A percentile compares a stretch with the other conserved stretches of the same genome.
phyloP scores from a whole-genome alignment of 2,113 vertebrate species.

The Halcyon senegalensis region DNA sequence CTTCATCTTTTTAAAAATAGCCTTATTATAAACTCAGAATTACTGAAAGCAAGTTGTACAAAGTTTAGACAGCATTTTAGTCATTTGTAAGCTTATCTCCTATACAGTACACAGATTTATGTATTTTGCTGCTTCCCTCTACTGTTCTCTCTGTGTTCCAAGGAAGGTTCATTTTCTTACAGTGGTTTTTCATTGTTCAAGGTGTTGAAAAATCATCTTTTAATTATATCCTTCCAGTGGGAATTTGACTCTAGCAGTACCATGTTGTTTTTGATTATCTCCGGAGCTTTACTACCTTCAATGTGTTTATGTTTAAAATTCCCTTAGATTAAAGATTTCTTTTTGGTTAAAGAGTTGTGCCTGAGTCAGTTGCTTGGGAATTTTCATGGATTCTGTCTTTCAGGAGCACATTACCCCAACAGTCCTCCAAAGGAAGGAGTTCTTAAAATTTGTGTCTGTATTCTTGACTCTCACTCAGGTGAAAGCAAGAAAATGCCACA shows the following conservation, averaged over 20 bases:
- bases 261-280: background rate
- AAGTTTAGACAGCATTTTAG: background rate
- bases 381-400: background rate
- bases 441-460: background rate
- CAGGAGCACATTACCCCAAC: background rate
- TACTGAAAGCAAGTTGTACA: background rate
- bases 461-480: background rate
- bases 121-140: background rate
- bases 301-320: background rate
- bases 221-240: background rate
- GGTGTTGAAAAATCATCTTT: background rate
- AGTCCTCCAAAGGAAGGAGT: background rate
- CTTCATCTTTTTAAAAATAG: background rate
- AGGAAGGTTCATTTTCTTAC: background rate
- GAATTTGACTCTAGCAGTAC: background rate
- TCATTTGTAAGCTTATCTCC: background rate
- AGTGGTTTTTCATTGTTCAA: background rate
- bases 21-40: background rate
- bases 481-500: background rate
- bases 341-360: background rate
- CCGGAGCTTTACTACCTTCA: background rate
- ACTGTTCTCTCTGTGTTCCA: background rate
- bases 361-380: background rate
- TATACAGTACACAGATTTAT: background rate
- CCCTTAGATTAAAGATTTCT: background rate